Evolutionary conservation across 2,797 vertebrate genomes (phyloP).

Genomic region (Myotis planiceps): DNA sequence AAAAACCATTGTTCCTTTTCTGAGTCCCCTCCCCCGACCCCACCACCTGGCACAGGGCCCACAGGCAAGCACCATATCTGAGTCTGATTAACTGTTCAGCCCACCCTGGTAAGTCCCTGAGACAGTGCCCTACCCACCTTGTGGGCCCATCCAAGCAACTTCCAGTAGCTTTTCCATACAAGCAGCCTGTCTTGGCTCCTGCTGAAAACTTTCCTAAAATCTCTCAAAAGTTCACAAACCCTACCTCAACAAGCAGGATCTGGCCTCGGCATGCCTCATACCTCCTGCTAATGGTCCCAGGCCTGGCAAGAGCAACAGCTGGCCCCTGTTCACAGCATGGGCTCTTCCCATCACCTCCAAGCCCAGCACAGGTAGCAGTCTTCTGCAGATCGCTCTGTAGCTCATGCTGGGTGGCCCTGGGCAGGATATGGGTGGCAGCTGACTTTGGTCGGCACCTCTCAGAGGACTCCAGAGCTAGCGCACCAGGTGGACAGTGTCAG

Average conservation of each 20-base stretch:
- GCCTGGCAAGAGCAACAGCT: neutral
- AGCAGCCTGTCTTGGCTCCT: neutral
- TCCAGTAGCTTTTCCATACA: neutral
- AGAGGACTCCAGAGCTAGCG: neutral
- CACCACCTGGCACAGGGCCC: neutral
- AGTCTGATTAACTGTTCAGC: neutral
- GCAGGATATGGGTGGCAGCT: neutral
- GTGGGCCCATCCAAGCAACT: neutral
- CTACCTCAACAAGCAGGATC: neutral
- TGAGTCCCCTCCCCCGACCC: neutral
- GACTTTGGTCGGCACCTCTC: neutral
- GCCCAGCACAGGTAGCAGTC: neutral
- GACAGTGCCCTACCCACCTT: neutral
- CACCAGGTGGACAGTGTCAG: neutral
- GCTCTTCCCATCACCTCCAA: neutral
- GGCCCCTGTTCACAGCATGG: neutral
- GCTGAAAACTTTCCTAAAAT: neutral
- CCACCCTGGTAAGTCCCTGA: neutral
- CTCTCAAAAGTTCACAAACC: neutral
- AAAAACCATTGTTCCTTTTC: neutral
- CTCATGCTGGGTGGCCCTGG: neutral
- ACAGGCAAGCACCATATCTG: neutral
- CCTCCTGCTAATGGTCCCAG: neutral
- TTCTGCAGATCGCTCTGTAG: neutral
- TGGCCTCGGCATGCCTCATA: neutral